Evolutionary conservation across 2,113 vertebrate genomes (phyloP).

Genomic region (Catharus minimus): DNA sequence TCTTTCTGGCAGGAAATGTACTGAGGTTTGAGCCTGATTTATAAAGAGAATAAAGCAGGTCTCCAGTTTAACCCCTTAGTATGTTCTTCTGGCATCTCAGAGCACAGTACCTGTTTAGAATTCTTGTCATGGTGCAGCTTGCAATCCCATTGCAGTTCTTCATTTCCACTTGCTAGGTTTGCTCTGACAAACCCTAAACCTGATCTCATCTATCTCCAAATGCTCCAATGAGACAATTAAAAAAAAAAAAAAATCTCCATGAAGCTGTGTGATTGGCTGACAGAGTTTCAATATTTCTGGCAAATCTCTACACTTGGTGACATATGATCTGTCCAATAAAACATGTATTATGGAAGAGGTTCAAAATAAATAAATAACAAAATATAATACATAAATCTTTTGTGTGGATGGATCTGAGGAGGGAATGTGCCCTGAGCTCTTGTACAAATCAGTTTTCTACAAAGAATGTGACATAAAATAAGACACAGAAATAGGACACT

Average conservation of each 20-base stretch:
- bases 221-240: not conserved
- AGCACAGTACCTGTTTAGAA: not conserved
- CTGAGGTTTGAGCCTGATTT: not conserved
- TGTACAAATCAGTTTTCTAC: not conserved
- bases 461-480: not conserved
- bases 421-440: not conserved
- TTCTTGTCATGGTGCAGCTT: not conserved
- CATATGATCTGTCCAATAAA: not conserved
- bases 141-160: not conserved
- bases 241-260: not conserved
- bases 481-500: accelerated
- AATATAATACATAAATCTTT: not conserved
- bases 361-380: not conserved
- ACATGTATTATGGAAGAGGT: not conserved
- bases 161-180: not conserved
- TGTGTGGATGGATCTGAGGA: not conserved
- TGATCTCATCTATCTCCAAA: not conserved
- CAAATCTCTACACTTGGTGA: not conserved
- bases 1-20: constrained; percentile 17
- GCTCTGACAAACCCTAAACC: not conserved
- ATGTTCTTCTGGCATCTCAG: not conserved
- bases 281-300: not conserved
- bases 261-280: not conserved
- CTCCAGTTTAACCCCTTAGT: not conserved
- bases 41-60: not conserved